Percentiles rank a stretch among this genome's conserved stretches.
These are phyloP conservation scores for Ariolimax columbianus DNA, from an alignment of 2,888 invertebrate species.

Conservation along the genomic window DNA sequence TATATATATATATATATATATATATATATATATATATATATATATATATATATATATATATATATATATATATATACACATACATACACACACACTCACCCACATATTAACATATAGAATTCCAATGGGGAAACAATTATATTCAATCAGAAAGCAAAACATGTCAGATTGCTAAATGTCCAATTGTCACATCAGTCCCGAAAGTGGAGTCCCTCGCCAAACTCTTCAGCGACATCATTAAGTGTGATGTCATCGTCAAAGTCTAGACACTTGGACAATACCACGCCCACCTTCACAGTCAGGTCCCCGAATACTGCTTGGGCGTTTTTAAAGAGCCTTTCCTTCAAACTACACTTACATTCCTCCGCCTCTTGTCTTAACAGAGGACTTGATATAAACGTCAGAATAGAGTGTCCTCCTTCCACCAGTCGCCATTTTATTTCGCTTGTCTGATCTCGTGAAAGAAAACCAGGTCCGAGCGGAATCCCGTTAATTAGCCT, in stretches of 20 bases:
- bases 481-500: conserved; percentile 75
- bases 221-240: conserved; percentile 72
- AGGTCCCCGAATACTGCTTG: conserved; percentile 73
- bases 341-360: conserved; percentile 64
- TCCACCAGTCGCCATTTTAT: conserved; percentile 74
- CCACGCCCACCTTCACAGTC: conserved; percentile 71
- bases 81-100: background rate
- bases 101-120: too few relatives aligned
- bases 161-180: too few relatives aligned
- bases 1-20: background rate
- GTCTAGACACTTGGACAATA: conserved; percentile 70
- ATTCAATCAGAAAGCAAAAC: too few relatives aligned
- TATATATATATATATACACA: conserved; percentile 9
- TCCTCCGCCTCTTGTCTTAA: conserved; percentile 71
- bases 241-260: conserved; percentile 72
- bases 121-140: too few relatives aligned
- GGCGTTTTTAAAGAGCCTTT: conserved; percentile 68
- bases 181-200: conserved; percentile 60
- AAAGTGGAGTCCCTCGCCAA: conserved; percentile 73
- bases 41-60: conserved; percentile 8
- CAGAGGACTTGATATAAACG: conserved; percentile 72
- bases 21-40: too few relatives aligned
- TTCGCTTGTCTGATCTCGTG: conserved; percentile 64
- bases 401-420: conserved; percentile 67
- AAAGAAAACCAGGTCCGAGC: conserved; percentile 72